Conservation (phyloP, 2,797 vertebrate species). For the Rhabdomys pumilio region DNA sequence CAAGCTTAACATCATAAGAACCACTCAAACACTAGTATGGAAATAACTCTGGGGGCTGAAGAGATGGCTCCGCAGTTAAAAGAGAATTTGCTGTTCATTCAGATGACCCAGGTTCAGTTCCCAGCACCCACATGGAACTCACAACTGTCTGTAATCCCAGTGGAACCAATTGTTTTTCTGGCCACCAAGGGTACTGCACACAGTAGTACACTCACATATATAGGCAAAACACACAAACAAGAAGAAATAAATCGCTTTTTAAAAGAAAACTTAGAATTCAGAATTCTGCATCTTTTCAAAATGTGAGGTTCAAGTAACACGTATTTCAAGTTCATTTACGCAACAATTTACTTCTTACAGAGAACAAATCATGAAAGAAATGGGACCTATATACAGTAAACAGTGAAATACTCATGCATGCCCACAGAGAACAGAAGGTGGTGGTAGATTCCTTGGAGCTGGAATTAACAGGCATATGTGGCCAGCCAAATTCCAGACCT, state of each 20-base stretch:
- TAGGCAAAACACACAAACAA: not conserved
- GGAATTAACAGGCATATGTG: not conserved
- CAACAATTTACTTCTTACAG: constrained; percentile 5
- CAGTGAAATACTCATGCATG: not conserved
- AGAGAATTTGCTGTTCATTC: not conserved
- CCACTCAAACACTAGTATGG: not conserved
- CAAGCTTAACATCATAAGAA: not conserved
- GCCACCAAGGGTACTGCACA: not conserved
- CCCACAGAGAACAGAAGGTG: not conserved
- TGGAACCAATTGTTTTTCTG: not conserved
- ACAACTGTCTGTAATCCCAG: not conserved
- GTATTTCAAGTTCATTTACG: constrained; percentile 7
- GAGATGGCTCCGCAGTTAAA: not conserved
- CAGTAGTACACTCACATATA: not conserved
- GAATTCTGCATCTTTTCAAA: constrained; percentile 55
- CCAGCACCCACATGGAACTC: not conserved
- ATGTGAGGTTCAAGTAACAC: constrained; percentile 22
- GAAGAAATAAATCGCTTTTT: not conserved
- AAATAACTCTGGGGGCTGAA: constrained; percentile 12
- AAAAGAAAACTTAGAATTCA: constrained; percentile 16
- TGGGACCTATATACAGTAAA: not conserved
- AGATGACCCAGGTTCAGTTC: not conserved
- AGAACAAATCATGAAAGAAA: constrained; percentile 35
- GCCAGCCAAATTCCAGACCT: not conserved
- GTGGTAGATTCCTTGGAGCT: not conserved